Conservation (phyloP, 2,888 invertebrate species). For the Crepidodera aurea region DNA sequence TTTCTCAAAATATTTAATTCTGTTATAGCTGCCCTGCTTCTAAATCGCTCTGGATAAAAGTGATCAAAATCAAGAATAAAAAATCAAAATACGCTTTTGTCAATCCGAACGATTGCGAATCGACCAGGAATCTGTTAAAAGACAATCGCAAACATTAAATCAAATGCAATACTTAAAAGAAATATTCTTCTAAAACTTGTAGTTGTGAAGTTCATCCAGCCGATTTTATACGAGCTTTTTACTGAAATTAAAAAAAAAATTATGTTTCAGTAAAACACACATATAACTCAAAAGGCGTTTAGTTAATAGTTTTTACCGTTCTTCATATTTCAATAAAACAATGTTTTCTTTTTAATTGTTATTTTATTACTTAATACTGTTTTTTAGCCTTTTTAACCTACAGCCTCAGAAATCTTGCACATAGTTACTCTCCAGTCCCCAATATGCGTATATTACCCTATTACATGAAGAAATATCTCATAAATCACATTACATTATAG, state of each 20-base stretch:
- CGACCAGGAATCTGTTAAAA: conserved; percentile 27
- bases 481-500: no score
- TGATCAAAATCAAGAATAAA: conserved; percentile 39
- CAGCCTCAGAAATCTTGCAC: no score
- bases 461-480: no score
- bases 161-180: conserved; percentile 21
- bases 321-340: background rate
- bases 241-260: no score
- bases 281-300: no score
- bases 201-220: background rate
- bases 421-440: no score
- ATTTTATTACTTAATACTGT: background rate
- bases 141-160: conserved; percentile 40
- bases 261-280: no score
- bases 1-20: conserved; percentile 21
- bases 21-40: conserved; percentile 36
- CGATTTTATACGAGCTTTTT: no score
- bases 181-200: conserved; percentile 17
- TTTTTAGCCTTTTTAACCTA: no score
- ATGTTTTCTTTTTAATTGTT: background rate
- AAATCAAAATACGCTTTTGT: conserved; percentile 42
- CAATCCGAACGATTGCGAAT: conserved; percentile 9
- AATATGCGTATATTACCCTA: no score
- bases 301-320: background rate
- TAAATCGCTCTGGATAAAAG: conserved; percentile 38